Evolutionary conservation across 2,797 vertebrate genomes (phyloP), one percentile per base, ranked within the genome.

Genomic region (Poeciliopsis infans): DNA sequence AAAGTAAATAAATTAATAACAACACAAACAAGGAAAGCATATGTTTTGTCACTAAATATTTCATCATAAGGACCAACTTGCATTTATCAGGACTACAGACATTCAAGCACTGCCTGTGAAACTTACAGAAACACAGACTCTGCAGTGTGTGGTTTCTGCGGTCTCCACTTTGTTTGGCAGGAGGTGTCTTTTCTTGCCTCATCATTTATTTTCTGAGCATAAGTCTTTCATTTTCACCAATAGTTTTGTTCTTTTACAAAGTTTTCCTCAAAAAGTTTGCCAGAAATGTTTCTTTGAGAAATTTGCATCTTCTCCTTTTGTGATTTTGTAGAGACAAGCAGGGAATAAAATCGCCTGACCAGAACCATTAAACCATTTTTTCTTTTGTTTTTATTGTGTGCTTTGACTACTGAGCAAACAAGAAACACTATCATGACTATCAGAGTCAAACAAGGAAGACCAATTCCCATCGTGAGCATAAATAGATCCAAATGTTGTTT

Each of bases 171-270:
- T 85, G 79, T 77, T 87, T 87, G 75, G 59, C 4, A 25, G 68
- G 51, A 86, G 70, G 71, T 73, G 55, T 66, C 28, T 75, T 87
- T 86, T n/a, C 78, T 69, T 81, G 74, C 55, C 75, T 74, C 84
- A 90, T 83, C 80, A 80, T 59, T 79, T 80, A 82, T 83, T 82
- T 76, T 76, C 72, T 70, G 77, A 25, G 76, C 47, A 74, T 3
- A 45, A 78, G 31, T 76, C 25, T 45, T 28, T 46, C 43, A 53
- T 74, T 61, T 47, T 28, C 71, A 71, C 77, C 43, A 20, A 18
- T 53, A 49, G 45, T 31, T 55, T 8, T 36, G 18, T 47, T 59
- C 36, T 47, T 46, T 75, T 71, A 20, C 1, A 45, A 74, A 64
- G 0, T 64, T 75, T 72, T 61, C 45, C 61, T 80, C 16, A 12